Percentiles rank a stretch among this genome's conserved stretches.
Evolutionary conservation across 2,888 invertebrate species (phyloP).

Genomic region (Polydrusus pterygomalis): DNA sequence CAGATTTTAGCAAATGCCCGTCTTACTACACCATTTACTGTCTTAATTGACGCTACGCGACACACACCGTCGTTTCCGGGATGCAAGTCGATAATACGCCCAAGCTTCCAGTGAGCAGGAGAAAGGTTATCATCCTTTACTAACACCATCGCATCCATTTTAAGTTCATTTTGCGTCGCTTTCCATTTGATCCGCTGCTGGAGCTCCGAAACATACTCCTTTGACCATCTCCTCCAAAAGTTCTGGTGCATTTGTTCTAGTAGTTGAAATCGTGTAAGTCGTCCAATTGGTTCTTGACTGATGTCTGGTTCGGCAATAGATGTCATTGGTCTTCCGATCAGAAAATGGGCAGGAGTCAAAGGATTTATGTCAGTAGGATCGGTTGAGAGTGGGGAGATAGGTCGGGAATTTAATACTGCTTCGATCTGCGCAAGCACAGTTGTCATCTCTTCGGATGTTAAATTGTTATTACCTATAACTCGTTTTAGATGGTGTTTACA

Average conservation of each 20-base stretch:
- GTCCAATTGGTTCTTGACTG: background rate
- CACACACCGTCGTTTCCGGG: conserved; percentile 32
- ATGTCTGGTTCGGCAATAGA: conserved; percentile 59
- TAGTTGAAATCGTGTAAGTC: conserved; percentile 27
- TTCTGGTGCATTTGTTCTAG: conserved; percentile 21
- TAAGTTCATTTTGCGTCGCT: background rate
- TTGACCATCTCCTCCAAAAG: conserved; percentile 8
- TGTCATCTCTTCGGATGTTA: conserved; percentile 61
- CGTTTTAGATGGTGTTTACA: conserved; percentile 60
- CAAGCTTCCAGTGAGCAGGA: conserved; percentile 22
- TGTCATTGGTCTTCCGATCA: conserved; percentile 61
- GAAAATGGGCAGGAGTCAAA: conserved; percentile 63
- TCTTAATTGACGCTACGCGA: conserved; percentile 27
- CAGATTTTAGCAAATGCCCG: conserved; percentile 31
- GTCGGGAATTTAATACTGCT: conserved; percentile 61
- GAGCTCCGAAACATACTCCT: conserved; percentile 29
- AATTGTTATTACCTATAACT: conserved; percentile 53
- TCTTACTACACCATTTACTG: conserved; percentile 3
- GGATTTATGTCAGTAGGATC: conserved; percentile 59
- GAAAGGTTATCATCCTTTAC: conserved; percentile 24
- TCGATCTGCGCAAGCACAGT: conserved; percentile 60
- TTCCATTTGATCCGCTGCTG: conserved; percentile 25
- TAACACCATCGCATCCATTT: background rate
- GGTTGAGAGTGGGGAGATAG: conserved; percentile 57
- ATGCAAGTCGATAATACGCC: conserved; percentile 12